These are phyloP conservation scores for Redunca redunca DNA, from an alignment of 2,113 vertebrate species.

Conservation along the genomic window DNA sequence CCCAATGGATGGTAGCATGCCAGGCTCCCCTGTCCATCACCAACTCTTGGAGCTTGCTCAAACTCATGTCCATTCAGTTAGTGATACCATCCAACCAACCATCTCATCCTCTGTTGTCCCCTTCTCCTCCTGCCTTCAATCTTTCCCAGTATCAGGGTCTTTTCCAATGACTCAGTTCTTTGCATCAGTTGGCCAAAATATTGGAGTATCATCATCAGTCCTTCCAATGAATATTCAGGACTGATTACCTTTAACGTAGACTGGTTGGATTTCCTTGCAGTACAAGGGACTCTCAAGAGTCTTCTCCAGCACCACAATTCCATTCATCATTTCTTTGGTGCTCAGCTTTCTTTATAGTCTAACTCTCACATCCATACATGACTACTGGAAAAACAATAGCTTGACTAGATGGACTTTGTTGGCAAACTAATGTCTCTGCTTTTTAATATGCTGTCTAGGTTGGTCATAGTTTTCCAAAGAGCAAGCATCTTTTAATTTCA, in stretches of 20 bases:
- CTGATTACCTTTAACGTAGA: not conserved
- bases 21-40: not conserved
- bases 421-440: not conserved
- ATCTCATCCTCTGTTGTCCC: not conserved
- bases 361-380: not conserved
- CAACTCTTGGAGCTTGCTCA: not conserved
- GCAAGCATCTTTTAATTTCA: not conserved
- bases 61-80: not conserved
- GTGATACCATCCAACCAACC: not conserved
- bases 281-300: not conserved
- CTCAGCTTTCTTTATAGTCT: not conserved
- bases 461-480: not conserved
- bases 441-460: not conserved
- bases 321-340: not conserved
- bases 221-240: not conserved
- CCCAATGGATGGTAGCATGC: not conserved
- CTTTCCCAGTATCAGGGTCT: not conserved
- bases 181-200: not conserved
- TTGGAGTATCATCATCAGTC: not conserved
- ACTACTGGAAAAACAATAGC: not conserved
- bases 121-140: not conserved
- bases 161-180: not conserved
- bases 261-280: not conserved
- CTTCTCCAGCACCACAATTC: not conserved
- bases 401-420: not conserved